Evolutionary conservation across 2,113 vertebrate genomes (phyloP).

Genomic region (Micromys minutus): DNA sequence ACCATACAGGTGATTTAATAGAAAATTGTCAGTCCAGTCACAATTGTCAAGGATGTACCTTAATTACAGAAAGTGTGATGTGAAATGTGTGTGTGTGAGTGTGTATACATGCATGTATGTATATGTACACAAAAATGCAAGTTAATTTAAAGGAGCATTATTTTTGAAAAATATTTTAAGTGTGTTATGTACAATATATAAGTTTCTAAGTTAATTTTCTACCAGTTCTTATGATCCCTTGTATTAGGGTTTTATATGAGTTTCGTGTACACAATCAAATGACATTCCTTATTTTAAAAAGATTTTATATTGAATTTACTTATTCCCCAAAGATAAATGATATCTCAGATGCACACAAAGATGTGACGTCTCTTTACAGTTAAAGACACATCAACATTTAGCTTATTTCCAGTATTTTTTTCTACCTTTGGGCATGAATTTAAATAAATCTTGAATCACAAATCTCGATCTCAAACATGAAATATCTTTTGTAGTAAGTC

Average conservation of each 20-base stretch:
- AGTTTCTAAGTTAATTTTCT: neutral
- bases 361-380: neutral
- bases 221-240: neutral
- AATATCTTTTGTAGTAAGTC: neutral
- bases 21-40: neutral
- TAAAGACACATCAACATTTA: neutral
- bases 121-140: neutral
- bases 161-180: neutral
- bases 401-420: neutral
- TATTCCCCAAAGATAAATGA: conserved; percentile 7
- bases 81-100: neutral
- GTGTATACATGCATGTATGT: neutral
- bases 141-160: neutral
- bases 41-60: neutral
- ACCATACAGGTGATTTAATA: neutral
- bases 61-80: neutral
- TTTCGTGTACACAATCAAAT: neutral
- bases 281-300: neutral
- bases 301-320: conserved; percentile 5
- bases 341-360: conserved; percentile 20
- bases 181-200: neutral
- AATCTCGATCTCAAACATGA: neutral
- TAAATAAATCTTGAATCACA: conserved; percentile 10
- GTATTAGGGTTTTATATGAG: neutral
- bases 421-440: neutral